A percentile compares a stretch with the other conserved stretches of the same genome.
Evolutionary conservation across 2,888 invertebrate genomes (phyloP).

Genomic region (Reticulitermes lucifugus): DNA sequence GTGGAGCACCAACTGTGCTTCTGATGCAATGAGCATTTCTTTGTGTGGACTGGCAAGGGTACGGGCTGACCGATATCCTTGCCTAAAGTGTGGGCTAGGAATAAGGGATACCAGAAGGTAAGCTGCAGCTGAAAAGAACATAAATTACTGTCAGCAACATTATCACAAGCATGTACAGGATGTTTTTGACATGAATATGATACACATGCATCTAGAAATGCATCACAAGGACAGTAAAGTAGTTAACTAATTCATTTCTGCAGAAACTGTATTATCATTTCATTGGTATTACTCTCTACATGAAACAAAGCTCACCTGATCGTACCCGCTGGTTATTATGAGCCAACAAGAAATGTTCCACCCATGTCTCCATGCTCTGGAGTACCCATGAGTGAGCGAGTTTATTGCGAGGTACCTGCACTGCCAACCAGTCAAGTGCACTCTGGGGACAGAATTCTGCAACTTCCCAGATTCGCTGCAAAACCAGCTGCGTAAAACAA

Average conservation of each 20-base stretch:
- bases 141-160: not conserved
- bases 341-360: conserved; percentile 88
- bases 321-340: conserved; percentile 89
- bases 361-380: conserved; percentile 92
- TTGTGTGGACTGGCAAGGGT: conserved; percentile 67
- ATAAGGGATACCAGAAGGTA: conserved; percentile 90
- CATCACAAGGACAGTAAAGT: no score
- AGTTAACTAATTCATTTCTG: no score
- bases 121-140: conserved; percentile 77
- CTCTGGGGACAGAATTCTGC: conserved; percentile 93
- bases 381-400: conserved; percentile 92
- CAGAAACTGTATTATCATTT: no score
- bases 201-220: no score
- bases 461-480: conserved; percentile 90
- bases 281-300: no score
- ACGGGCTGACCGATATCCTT: conserved; percentile 78
- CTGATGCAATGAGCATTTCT: conserved; percentile 64
- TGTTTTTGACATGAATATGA: not conserved
- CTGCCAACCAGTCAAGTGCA: conserved; percentile 91
- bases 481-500: conserved; percentile 89
- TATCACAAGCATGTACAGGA: not conserved
- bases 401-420: conserved; percentile 87
- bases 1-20: conserved; percentile 72
- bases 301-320: conserved; percentile 69
- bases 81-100: conserved; percentile 90